Percentiles rank a stretch among this genome's conserved stretches.
phyloP scores from a whole-genome alignment of 2,888 invertebrate species.

The Aricia artaxerxes region DNA sequence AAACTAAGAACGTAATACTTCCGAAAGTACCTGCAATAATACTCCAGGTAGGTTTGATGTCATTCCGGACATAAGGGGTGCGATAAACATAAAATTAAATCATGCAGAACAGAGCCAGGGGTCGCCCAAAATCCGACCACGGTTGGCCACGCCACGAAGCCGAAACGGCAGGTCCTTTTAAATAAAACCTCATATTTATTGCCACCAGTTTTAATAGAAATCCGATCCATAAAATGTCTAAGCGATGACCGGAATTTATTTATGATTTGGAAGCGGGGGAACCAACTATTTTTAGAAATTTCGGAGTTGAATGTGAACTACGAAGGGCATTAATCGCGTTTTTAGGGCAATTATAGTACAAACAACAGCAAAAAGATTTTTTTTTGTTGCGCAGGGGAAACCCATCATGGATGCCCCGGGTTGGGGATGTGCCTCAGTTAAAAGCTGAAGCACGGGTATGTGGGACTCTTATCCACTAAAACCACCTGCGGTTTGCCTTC shows the following conservation, averaged over 20 bases:
- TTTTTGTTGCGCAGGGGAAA: no score
- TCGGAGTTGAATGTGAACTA: neutral
- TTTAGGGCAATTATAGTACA: neutral
- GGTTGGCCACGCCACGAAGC: constrained; percentile 22
- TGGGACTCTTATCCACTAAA: no score
- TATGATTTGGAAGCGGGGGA: constrained; percentile 1
- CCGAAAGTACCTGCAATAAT: neutral
- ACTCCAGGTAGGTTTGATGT: constrained; percentile 7
- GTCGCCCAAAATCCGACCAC: neutral
- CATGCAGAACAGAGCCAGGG: constrained; percentile 25
- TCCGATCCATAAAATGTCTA: constrained; percentile 29
- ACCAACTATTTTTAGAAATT: neutral
- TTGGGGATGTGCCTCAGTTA: no score
- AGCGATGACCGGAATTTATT: constrained; percentile 24
- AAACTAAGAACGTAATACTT: no score
- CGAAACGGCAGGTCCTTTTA: constrained; percentile 17
- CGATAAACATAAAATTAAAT: constrained; percentile 23
- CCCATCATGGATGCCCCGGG: no score
- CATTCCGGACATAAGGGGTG: neutral
- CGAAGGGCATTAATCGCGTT: neutral
- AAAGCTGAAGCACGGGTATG: no score
- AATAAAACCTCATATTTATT: constrained; percentile 30
- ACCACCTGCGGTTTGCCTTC: no score
- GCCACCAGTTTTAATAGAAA: constrained; percentile 21
- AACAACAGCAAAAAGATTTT: neutral